Percentiles rank a stretch among this genome's conserved stretches.
phyloP scores from a whole-genome alignment of 92 coral and sea anemone genomes.

The Hydrozoanthus gracilis region DNA sequence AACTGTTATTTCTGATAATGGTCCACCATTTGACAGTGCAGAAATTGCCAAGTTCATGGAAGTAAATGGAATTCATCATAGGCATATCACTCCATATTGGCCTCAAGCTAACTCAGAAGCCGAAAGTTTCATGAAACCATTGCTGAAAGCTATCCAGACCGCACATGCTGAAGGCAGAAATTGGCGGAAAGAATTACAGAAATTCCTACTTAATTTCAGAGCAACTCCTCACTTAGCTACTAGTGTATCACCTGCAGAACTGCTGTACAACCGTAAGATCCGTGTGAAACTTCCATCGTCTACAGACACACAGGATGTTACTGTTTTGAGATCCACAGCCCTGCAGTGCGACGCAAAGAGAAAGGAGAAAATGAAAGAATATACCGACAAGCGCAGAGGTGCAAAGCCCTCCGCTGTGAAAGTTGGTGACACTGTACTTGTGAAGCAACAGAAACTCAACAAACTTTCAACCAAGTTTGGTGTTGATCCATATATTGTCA shows the following conservation, averaged over 20 bases:
- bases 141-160: no score
- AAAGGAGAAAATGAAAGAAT: constrained; percentile 15
- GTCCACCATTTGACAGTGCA: no score
- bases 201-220: not conserved
- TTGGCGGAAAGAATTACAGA: not conserved
- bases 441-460: constrained; percentile 26
- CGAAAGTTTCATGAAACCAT: not conserved
- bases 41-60: no score
- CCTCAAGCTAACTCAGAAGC: constrained; percentile 10
- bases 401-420: constrained; percentile 13
- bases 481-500: not conserved
- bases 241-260: constrained; percentile 17
- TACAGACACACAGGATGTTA: not conserved
- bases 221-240: not conserved
- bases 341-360: constrained; percentile 28
- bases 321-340: not conserved
- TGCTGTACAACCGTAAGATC: not conserved
- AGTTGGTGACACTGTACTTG: constrained; percentile 35
- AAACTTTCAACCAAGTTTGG: constrained; percentile 27
- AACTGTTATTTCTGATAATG: no score
- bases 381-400: not conserved
- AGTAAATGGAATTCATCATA: not conserved
- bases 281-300: not conserved
- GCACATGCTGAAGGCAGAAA: constrained; percentile 2
- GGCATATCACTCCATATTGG: not conserved